These are phyloP conservation scores for Heliconius melpomene DNA, from an alignment of 1,140 invertebrate genomes.

Conservation along the genomic window DNA sequence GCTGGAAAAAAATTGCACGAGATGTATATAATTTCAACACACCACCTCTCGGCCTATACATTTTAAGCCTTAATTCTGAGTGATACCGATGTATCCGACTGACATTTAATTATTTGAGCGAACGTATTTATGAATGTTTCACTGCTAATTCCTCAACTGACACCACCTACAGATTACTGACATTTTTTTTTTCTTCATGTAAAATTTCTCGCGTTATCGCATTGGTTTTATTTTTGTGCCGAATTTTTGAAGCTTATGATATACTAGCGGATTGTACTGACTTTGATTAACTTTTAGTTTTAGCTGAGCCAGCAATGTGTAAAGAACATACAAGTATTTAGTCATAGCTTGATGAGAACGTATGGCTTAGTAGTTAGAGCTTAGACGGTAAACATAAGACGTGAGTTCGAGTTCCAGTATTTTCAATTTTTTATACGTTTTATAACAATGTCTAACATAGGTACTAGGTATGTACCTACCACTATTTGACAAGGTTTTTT, in stretches of 20 bases:
- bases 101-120: conserved; percentile 51
- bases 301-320: no score
- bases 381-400: no score
- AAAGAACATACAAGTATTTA: not conserved
- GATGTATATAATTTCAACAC: not conserved
- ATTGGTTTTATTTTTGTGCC: not conserved
- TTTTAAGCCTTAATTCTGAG: conserved; percentile 42
- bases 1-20: no score
- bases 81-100: conserved; percentile 48
- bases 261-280: not conserved
- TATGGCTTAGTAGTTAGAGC: no score
- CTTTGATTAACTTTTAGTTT: not conserved
- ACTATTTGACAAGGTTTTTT: no score
- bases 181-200: not conserved
- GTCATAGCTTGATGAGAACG: no score
- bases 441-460: no score
- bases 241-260: not conserved
- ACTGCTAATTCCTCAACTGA: conserved; percentile 38
- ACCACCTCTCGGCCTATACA: conserved; percentile 36
- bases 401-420: no score
- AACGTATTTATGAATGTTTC: conserved; percentile 44
- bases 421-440: no score
- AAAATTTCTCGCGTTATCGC: conserved; percentile 6
- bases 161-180: conserved; percentile 28
- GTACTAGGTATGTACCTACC: no score